phyloP scores from a whole-genome alignment of 2,797 vertebrate species.

The Manis javanica region DNA sequence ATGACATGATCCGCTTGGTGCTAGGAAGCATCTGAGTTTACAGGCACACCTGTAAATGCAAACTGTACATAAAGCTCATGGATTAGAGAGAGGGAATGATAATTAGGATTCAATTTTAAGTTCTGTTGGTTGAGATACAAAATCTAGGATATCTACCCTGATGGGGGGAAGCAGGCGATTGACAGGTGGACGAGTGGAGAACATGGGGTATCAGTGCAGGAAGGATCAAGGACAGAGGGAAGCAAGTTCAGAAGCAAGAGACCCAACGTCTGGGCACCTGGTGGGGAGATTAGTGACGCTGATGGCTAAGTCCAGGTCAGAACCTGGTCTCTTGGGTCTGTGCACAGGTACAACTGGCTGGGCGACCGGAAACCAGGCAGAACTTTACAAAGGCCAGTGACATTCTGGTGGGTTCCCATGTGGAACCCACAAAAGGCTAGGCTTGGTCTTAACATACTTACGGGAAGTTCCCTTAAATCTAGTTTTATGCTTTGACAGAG shows the following conservation, averaged over 20 bases:
- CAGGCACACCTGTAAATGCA: neutral
- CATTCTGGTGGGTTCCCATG: slow-evolving; percentile 15
- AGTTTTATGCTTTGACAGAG: slow-evolving; percentile 40
- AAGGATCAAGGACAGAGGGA: neutral
- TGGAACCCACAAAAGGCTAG: slow-evolving; percentile 61
- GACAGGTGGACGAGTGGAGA: neutral
- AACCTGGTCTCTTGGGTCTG: neutral
- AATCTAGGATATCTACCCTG: neutral
- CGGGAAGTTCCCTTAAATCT: slow-evolving; percentile 63
- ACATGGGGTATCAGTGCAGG: neutral
- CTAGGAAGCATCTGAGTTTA: neutral
- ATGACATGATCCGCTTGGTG: neutral
- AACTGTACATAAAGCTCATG: neutral
- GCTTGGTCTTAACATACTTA: slow-evolving; percentile 58
- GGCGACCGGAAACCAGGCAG: slow-evolving; percentile 23
- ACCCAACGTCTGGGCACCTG: neutral
- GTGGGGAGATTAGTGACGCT: fast-evolving
- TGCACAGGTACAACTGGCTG: neutral
- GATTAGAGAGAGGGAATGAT: neutral
- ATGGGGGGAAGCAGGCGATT: neutral
- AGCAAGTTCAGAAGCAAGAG: slow-evolving; percentile 3
- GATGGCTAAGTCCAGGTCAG: neutral
- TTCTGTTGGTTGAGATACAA: neutral
- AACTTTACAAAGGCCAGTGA: neutral
- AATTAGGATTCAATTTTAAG: neutral